phyloP scores from a whole-genome alignment of 2,888 invertebrate genomes.

The Stenolophus ochropezus region DNA sequence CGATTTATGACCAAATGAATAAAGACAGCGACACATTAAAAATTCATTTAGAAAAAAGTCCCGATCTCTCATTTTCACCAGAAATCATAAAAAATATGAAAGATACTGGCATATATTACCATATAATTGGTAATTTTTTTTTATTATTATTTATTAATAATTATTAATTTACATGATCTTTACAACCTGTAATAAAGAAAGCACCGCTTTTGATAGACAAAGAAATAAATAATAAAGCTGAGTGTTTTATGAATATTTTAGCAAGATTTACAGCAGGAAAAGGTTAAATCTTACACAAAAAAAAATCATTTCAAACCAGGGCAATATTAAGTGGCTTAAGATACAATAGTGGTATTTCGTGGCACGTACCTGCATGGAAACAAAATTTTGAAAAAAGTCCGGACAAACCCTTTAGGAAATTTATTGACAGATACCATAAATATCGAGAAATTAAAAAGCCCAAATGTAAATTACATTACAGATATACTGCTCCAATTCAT shows the following conservation, averaged over 20 bases:
- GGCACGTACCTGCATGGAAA: not conserved
- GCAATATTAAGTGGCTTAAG: not conserved
- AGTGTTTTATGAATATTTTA: slow-evolving; percentile 2
- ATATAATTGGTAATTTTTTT: not conserved
- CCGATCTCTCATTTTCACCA: not conserved
- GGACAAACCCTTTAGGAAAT: not conserved
- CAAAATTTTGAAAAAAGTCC: not conserved
- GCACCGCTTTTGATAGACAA: not conserved
- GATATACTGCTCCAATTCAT: too few relatives aligned
- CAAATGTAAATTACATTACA: too few relatives aligned
- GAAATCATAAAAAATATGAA: not conserved
- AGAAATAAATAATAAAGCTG: slow-evolving; percentile 6
- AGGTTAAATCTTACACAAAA: not conserved
- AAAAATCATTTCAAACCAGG: not conserved
- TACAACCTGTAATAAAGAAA: not conserved
- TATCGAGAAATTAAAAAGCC: too few relatives aligned
- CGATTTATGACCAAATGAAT: not conserved
- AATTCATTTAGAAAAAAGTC: not conserved
- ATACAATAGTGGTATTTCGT: not conserved
- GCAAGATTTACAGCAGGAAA: not conserved
- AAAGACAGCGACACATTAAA: not conserved
- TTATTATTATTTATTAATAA: not conserved
- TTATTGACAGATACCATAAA: not conserved
- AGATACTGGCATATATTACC: not conserved
- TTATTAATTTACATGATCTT: too few relatives aligned